phyloP scores from a whole-genome alignment of 2,797 vertebrate species.

The Luscinia megarhynchos region DNA sequence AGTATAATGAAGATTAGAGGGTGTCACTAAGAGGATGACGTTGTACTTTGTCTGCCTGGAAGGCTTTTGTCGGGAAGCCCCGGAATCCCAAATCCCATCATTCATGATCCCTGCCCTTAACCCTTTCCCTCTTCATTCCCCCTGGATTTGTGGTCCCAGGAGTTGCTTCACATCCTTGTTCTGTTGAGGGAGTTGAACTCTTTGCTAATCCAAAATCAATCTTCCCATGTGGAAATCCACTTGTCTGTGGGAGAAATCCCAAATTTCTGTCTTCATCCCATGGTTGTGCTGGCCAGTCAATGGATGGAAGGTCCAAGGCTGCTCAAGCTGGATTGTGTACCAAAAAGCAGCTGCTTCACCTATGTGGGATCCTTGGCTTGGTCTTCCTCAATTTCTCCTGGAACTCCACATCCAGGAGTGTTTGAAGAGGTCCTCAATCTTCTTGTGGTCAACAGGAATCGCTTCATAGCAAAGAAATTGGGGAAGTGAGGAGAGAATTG shows the following conservation, averaged over 20 bases:
- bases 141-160: background rate
- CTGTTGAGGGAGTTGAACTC: background rate
- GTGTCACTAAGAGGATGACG: background rate
- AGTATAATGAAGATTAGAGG: background rate
- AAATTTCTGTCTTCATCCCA: background rate
- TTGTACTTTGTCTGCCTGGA: background rate
- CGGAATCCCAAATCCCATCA: background rate
- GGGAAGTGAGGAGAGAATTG: background rate
- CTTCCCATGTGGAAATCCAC: accelerated
- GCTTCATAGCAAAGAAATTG: background rate
- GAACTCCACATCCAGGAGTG: background rate
- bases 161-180: accelerated
- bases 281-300: accelerated
- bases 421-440: background rate
- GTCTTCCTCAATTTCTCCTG: background rate
- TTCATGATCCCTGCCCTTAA: background rate
- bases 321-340: background rate
- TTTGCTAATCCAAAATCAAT: background rate
- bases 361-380: accelerated
- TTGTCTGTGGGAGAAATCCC: background rate
- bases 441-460: background rate
- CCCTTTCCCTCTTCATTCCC: background rate
- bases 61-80: background rate
- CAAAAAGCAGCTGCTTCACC: background rate
- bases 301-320: background rate